A percentile compares a stretch with the other conserved stretches of the same genome.
phyloP scores from a whole-genome alignment of 2,113 vertebrate genomes.

The Syngnathus typhle region DNA sequence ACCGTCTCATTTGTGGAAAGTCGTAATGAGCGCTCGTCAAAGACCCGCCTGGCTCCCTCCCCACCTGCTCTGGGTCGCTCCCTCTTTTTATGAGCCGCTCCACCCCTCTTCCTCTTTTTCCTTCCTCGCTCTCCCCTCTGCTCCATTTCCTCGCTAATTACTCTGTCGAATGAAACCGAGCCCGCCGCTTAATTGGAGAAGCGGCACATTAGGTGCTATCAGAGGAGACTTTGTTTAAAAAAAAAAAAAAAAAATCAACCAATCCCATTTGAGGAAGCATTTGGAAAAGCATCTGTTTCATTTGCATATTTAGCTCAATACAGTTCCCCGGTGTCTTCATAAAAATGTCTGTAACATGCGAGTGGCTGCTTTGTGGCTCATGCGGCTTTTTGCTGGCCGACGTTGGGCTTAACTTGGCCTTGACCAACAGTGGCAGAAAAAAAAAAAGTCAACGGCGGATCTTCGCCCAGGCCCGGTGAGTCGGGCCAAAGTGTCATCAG shows the following conservation, averaged over 20 bases:
- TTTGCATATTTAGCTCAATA: slow-evolving; percentile 49
- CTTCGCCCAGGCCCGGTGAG: too few species aligned
- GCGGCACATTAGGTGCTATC: slow-evolving; percentile 61
- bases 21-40: slow-evolving; percentile 55
- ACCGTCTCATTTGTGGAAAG: slow-evolving; percentile 45
- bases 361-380: background rate
- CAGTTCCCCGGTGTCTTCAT: background rate
- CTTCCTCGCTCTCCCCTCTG: slow-evolving; percentile 47
- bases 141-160: slow-evolving; percentile 66
- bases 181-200: slow-evolving; percentile 70
- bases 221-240: slow-evolving; percentile 56
- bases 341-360: background rate
- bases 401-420: too few species aligned
- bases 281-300: slow-evolving; percentile 65
- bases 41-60: slow-evolving; percentile 51
- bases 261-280: slow-evolving; percentile 54
- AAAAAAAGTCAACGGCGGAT: too few species aligned
- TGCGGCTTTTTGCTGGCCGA: background rate
- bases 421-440: too few species aligned
- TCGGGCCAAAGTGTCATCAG: too few species aligned
- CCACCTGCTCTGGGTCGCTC: slow-evolving; percentile 57
- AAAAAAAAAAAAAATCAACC: slow-evolving; percentile 55
- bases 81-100: slow-evolving; percentile 56
- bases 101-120: slow-evolving; percentile 52
- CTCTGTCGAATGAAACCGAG: slow-evolving; percentile 68